phyloP scores from a whole-genome alignment of 1,140 invertebrate species.

The Yoshiicerus persimilis region DNA sequence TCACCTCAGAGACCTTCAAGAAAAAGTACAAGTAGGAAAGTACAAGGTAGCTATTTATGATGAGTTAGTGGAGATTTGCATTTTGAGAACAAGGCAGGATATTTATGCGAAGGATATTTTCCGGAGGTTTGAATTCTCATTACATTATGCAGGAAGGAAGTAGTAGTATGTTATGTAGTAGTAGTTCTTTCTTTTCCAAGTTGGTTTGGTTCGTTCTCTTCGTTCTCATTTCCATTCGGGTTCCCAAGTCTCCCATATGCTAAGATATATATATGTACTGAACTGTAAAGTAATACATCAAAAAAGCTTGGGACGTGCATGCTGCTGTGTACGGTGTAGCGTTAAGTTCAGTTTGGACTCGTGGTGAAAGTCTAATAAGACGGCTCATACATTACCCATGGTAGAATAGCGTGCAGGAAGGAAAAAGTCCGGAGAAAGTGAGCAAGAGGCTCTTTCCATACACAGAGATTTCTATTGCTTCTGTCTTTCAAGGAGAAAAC shows the following conservation, averaged over 20 bases:
- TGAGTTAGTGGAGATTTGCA: conserved; percentile 7
- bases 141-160: conserved; percentile 22
- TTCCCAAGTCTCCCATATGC: neutral
- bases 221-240: neutral
- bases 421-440: neutral
- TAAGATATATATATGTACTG: neutral
- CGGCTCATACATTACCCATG: neutral
- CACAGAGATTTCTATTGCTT: neutral
- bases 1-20: neutral
- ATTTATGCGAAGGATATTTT: conserved; percentile 12
- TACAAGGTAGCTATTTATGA: neutral
- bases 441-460: neutral
- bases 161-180: neutral
- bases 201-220: neutral
- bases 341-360: neutral
- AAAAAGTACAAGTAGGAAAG: neutral
- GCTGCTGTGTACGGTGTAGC: neutral
- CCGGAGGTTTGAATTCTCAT: conserved; percentile 21
- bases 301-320: neutral
- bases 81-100: conserved; percentile 8
- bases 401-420: neutral
- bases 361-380: conserved; percentile 9
- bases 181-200: neutral
- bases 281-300: conserved; percentile 21
- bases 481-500: neutral